Evolutionary conservation across 2,888 invertebrate species (phyloP).

Genomic region (Drosophila sordidapex): DNA sequence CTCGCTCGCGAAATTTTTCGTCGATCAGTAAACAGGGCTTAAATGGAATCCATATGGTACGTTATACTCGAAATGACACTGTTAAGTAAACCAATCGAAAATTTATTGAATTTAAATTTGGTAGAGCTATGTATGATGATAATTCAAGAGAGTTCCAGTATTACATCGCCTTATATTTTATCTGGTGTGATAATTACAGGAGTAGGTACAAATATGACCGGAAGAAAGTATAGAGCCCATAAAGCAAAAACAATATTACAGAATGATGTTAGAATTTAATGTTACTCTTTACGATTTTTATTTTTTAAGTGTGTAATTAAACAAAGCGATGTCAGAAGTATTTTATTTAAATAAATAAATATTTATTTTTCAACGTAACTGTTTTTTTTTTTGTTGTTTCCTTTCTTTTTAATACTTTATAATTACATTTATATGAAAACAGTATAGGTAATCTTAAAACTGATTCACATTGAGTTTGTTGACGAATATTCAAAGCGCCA

Average conservation of each 20-base stretch:
- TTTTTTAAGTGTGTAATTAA: neutral
- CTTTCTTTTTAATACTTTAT: constrained; percentile 45
- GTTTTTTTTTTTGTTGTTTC: constrained; percentile 8
- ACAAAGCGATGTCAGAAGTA: neutral
- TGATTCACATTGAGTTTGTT: constrained; percentile 35
- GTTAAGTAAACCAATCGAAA: constrained; percentile 5
- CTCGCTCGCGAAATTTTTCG: neutral
- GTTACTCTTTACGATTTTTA: neutral
- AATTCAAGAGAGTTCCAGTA: neutral
- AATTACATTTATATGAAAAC: constrained; percentile 19
- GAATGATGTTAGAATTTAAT: neutral
- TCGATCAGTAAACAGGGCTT: constrained; percentile 7
- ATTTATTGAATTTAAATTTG: neutral
- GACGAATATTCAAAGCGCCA: constrained; percentile 44
- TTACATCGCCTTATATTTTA: neutral
- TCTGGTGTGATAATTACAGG: neutral
- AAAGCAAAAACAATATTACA: neutral
- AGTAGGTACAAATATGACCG: neutral
- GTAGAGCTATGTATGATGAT: neutral
- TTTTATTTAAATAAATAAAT: constrained; percentile 16
- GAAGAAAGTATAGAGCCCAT: neutral
- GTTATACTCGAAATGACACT: constrained; percentile 31
- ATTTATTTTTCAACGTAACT: constrained; percentile 26
- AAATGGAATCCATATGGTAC: neutral
- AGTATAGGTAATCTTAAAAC: constrained; percentile 5